Conservation (phyloP, 2,113 vertebrate genomes). For the Sminthopsis crassicaudata region DNA sequence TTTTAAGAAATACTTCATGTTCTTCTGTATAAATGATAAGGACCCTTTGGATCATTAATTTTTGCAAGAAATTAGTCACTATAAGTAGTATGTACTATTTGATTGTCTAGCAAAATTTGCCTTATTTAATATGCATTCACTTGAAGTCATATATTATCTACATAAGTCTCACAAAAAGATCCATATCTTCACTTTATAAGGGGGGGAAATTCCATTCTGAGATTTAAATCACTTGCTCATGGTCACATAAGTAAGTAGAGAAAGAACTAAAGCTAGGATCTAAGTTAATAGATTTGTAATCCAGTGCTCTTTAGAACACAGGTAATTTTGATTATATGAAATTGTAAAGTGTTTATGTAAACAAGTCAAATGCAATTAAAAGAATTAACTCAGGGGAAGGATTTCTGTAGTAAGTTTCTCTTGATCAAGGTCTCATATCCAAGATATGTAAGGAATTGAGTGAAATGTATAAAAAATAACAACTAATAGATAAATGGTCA, state of each 20-base stretch:
- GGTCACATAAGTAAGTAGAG: background rate
- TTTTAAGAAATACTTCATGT: constrained; percentile 32
- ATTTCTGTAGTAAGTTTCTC: background rate
- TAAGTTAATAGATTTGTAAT: background rate
- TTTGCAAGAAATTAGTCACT: background rate
- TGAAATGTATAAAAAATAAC: background rate
- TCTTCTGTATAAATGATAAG: background rate
- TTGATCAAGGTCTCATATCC: background rate
- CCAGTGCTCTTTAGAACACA: background rate
- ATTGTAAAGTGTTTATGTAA: background rate
- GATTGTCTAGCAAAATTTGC: background rate
- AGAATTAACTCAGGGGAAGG: background rate
- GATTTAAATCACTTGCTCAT: background rate
- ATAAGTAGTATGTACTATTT: background rate
- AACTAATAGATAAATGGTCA: background rate
- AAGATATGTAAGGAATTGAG: background rate
- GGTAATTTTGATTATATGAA: background rate
- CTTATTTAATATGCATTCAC: background rate
- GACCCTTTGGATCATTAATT: background rate
- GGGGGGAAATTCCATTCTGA: background rate
- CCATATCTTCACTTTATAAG: background rate
- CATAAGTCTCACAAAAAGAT: background rate
- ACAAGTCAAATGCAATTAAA: background rate
- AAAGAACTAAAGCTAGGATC: background rate
- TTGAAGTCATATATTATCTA: background rate